These are phyloP conservation scores for Mergus octosetaceus DNA, from an alignment of 2,797 vertebrate genomes.

Conservation along the genomic window DNA sequence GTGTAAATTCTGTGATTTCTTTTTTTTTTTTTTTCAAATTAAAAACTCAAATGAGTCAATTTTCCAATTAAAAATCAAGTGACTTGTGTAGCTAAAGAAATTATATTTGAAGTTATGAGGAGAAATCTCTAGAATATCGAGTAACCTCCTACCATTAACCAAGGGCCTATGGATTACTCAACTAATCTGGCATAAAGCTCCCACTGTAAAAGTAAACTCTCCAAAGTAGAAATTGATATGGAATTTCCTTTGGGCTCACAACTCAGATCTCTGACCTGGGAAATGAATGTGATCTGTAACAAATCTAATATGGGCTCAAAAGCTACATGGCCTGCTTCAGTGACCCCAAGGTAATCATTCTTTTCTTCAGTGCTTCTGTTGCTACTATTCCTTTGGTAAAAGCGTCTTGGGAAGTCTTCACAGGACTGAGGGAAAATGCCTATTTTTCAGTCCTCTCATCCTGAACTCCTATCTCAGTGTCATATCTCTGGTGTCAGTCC, in stretches of 20 bases:
- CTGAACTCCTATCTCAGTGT: background rate
- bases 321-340: background rate
- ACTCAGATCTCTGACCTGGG: background rate
- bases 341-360: background rate
- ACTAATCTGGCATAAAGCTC: slow-evolving; percentile 47
- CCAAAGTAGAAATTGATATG: slow-evolving; percentile 28
- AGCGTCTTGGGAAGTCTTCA: background rate
- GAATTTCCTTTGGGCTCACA: slow-evolving; percentile 48
- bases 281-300: slow-evolving; percentile 25
- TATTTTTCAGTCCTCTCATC: background rate
- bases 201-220: slow-evolving; percentile 40
- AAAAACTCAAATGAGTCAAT: background rate
- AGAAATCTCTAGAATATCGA: background rate
- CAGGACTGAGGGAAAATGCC: background rate
- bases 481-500: background rate
- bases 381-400: background rate
- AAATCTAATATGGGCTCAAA: slow-evolving; percentile 15
- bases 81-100: background rate
- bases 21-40: background rate
- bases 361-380: slow-evolving; percentile 34
- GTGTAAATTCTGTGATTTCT: background rate
- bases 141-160: background rate
- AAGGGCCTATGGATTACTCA: background rate
- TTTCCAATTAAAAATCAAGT: background rate
- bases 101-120: background rate